Conservation (phyloP, 2,888 invertebrate genomes). For the Plebejus melissa region DNA sequence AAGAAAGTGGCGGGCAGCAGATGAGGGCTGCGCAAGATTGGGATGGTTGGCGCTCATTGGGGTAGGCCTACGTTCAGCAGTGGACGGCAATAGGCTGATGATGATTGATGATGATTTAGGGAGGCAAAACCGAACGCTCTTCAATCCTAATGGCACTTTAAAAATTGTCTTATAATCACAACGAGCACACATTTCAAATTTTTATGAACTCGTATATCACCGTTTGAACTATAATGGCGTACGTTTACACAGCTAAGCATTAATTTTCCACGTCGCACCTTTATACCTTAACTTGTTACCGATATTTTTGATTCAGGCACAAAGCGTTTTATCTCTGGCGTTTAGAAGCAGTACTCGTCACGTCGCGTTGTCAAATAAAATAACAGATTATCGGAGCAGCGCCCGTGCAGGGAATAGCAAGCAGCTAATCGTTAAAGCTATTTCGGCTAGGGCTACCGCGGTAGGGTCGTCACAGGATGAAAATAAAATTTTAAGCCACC, state of each 20-base stretch:
- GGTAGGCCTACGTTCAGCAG: too few relatives aligned
- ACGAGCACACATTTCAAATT: too few relatives aligned
- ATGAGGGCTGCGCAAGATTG: too few relatives aligned
- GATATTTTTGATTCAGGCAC: slow-evolving; percentile 26
- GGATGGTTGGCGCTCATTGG: too few relatives aligned
- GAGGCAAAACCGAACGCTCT: too few relatives aligned
- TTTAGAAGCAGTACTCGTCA: slow-evolving; percentile 51
- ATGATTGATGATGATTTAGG: too few relatives aligned
- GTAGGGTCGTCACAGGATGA: background rate
- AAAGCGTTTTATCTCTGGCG: slow-evolving; percentile 39
- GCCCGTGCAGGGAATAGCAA: slow-evolving; percentile 54
- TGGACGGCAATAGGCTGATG: too few relatives aligned
- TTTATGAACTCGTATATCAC: too few relatives aligned
- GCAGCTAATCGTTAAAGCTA: slow-evolving; percentile 47
- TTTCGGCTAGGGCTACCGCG: slow-evolving; percentile 37
- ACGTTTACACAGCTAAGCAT: background rate
- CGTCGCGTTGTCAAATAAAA: slow-evolving; percentile 56
- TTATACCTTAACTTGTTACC: slow-evolving; percentile 2
- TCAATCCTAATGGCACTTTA: too few relatives aligned
- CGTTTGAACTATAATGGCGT: background rate
- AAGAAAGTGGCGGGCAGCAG: too few relatives aligned
- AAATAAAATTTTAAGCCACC: background rate
- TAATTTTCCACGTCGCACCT: background rate
- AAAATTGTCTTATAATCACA: too few relatives aligned
- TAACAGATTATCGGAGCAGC: slow-evolving; percentile 57